Percentiles rank a stretch among this genome's conserved stretches.
Evolutionary conservation across 2,113 vertebrate genomes (phyloP).

Genomic region (Salvelinus sp.): DNA sequence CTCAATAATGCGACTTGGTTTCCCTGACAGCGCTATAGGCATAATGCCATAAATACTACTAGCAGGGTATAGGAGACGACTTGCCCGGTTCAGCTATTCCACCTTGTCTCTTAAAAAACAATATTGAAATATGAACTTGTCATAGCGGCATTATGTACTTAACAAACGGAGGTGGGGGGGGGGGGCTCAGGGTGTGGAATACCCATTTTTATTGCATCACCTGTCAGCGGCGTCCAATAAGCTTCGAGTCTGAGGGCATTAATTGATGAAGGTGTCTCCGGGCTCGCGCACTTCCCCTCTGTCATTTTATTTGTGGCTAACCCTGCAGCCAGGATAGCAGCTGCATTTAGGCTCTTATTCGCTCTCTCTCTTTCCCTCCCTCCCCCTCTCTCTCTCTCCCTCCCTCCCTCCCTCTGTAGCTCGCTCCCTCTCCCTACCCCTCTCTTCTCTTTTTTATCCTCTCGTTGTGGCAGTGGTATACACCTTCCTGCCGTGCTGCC

Average conservation of each 20-base stretch:
- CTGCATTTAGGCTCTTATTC: conserved; percentile 93
- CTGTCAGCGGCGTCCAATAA: conserved; percentile 99
- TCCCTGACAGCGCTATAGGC: background rate
- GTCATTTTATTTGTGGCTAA: conserved; percentile 99
- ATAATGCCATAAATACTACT: background rate
- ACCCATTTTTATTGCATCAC: conserved; percentile 99
- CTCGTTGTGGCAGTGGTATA: conserved; percentile 74
- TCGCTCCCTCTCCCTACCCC: conserved; percentile 34
- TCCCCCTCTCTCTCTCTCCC: background rate
- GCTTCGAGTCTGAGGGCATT: conserved; percentile 94
- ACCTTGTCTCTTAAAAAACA: background rate
- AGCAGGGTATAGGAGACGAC: background rate
- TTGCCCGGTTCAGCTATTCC: background rate
- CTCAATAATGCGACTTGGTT: background rate
- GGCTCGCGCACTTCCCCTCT: conserved; percentile 92
- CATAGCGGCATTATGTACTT: conserved; percentile 87
- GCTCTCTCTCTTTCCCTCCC: conserved; percentile 73
- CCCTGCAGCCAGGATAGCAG: conserved; percentile 95
- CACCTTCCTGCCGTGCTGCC: conserved; percentile 76
- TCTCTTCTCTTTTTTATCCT: conserved; percentile 82
- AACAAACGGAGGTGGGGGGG: conserved; percentile 82
- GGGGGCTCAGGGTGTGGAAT: conserved; percentile 85
- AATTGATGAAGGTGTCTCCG: conserved; percentile 99
- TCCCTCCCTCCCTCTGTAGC: conserved; percentile 17
- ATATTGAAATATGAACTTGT: conserved; percentile 46